Conservation (phyloP, 2,113 vertebrate species). For the Phylloscopus trochiloides region DNA sequence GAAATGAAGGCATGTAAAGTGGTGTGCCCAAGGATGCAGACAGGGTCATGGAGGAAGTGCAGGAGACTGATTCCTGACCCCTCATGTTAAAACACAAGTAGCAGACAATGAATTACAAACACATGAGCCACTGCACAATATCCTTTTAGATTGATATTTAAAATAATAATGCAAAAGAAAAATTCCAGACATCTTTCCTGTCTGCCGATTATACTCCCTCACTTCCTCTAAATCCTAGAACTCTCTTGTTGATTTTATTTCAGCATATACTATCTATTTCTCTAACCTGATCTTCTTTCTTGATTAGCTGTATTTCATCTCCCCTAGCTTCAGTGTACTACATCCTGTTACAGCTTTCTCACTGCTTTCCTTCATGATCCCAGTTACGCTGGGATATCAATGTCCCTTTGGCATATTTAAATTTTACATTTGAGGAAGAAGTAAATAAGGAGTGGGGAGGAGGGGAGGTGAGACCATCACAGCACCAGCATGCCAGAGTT, state of each 20-base stretch:
- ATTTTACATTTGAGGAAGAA: background rate
- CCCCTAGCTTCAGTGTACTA: background rate
- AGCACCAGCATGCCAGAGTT: background rate
- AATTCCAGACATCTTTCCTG: slow-evolving; percentile 34
- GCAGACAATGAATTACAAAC: slow-evolving; percentile 42
- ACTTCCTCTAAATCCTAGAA: background rate
- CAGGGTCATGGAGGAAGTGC: slow-evolving; percentile 21
- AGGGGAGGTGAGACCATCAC: background rate
- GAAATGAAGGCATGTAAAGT: slow-evolving; percentile 2
- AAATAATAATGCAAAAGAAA: slow-evolving; percentile 46
- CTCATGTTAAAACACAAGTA: background rate
- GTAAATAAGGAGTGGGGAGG: background rate
- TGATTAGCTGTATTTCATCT: background rate
- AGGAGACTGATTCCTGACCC: slow-evolving; percentile 31
- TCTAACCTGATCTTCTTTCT: background rate
- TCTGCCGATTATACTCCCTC: background rate
- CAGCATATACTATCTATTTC: background rate
- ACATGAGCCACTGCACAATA: slow-evolving; percentile 30
- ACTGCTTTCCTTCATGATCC: background rate
- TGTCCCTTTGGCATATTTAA: background rate
- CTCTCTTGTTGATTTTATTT: background rate
- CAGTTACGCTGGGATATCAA: background rate
- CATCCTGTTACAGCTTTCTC: background rate
- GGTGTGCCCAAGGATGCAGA: slow-evolving; percentile 2
- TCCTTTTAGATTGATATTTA: slow-evolving; percentile 26